phyloP scores from a whole-genome alignment of 2,888 invertebrate genomes.

The Drosophila rellima region DNA sequence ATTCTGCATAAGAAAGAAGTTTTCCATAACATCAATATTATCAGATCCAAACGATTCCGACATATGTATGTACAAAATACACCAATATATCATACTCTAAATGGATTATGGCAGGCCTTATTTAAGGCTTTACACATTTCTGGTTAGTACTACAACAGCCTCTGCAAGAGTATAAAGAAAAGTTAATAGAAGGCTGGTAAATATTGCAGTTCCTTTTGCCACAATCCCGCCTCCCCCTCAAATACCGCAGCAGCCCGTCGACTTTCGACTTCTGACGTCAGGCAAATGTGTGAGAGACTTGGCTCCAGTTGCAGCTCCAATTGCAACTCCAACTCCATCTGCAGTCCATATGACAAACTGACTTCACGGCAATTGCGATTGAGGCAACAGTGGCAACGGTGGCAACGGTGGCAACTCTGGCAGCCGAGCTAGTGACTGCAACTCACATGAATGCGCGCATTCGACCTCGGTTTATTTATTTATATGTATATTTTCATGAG shows the following conservation, averaged over 20 bases:
- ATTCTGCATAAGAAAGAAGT: no score
- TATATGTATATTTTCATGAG: conserved; percentile 78
- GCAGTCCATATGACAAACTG: conserved; percentile 73
- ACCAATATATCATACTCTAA: no score
- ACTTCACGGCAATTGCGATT: conserved; percentile 57
- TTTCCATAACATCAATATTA: no score
- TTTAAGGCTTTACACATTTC: background rate
- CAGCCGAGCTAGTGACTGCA: conserved; percentile 9
- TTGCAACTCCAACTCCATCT: conserved; percentile 33
- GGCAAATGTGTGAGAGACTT: conserved; percentile 64
- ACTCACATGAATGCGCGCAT: conserved; percentile 63
- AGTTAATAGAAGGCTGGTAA: conserved; percentile 46
- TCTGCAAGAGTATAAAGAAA: background rate
- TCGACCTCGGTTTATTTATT: conserved; percentile 82
- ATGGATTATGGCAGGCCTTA: no score
- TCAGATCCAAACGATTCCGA: no score
- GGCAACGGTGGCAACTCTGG: background rate
- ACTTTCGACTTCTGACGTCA: conserved; percentile 74
- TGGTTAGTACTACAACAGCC: background rate
- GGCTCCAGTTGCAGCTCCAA: conserved; percentile 14
- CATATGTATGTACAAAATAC: no score
- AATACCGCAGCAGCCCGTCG: conserved; percentile 22
- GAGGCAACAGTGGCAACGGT: background rate
- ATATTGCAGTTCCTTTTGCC: conserved; percentile 39
- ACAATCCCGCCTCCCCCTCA: conserved; percentile 2